Conservation (phyloP, 2,113 vertebrate genomes). For the Peromyscus polionotus region DNA sequence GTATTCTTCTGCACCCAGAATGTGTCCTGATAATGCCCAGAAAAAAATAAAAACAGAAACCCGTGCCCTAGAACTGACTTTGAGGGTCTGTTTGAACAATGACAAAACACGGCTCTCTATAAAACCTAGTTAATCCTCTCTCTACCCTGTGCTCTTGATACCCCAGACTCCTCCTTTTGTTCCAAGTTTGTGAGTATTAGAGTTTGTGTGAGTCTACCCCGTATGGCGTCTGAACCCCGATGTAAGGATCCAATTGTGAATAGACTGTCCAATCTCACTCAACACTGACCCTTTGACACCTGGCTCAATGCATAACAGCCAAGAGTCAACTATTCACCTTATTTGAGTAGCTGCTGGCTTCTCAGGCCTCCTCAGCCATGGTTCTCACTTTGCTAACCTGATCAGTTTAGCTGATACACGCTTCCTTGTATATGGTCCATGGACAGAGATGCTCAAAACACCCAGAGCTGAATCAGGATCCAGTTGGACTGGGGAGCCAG, state of each 20-base stretch:
- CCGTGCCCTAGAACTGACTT: background rate
- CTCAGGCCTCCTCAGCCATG: background rate
- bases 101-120: background rate
- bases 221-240: accelerated
- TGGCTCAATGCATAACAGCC: accelerated
- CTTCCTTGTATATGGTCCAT: accelerated
- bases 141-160: background rate
- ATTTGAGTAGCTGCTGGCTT: accelerated
- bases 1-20: slow-evolving; percentile 20
- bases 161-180: background rate
- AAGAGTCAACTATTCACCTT: background rate
- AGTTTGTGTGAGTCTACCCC: background rate
- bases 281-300: accelerated
- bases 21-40: background rate
- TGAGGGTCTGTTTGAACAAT: slow-evolving; percentile 5
- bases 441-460: too few relatives aligned
- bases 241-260: accelerated
- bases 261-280: accelerated
- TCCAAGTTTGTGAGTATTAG: background rate
- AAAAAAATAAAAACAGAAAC: background rate
- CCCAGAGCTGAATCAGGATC: accelerated
- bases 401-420: accelerated
- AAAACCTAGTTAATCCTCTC: background rate
- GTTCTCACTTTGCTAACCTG: background rate
- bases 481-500: background rate